Conservation (phyloP, 2,113 vertebrate species). For the Syrrhaptes paradoxus region DNA sequence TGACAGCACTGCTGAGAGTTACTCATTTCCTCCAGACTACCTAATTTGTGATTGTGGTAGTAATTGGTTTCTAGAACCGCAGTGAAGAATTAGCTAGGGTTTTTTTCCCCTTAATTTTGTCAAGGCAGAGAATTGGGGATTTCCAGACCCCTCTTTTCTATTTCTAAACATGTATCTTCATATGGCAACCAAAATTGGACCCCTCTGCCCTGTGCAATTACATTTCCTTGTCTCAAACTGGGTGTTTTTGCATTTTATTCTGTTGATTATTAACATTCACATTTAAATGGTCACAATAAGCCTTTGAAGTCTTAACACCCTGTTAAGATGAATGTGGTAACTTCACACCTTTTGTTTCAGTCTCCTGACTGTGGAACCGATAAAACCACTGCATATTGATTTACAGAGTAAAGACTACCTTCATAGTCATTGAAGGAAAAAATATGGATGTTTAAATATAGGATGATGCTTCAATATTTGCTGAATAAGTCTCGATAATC, state of each 20-base stretch:
- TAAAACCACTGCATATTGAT: constrained; percentile 55
- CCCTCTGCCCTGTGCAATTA: constrained; percentile 57
- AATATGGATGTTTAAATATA: constrained; percentile 39
- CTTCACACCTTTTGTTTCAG: constrained; percentile 67
- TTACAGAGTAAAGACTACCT: constrained; percentile 46
- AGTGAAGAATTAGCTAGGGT: neutral
- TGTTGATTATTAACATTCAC: constrained; percentile 70
- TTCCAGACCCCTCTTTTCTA: neutral
- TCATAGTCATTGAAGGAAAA: constrained; percentile 9
- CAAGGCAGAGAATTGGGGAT: neutral
- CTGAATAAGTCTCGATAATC: constrained; percentile 15
- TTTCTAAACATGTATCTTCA: constrained; percentile 7
- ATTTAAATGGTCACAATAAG: constrained; percentile 67
- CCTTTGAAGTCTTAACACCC: constrained; percentile 65
- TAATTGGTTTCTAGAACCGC: constrained; percentile 23
- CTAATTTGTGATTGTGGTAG: constrained; percentile 32
- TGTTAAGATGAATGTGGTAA: constrained; percentile 71
- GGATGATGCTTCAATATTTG: constrained; percentile 7
- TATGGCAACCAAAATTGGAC: constrained; percentile 48
- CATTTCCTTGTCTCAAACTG: constrained; percentile 31
- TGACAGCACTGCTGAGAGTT: constrained; percentile 49
- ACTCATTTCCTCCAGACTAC: constrained; percentile 32
- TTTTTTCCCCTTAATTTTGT: constrained; percentile 10
- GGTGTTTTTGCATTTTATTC: constrained; percentile 60
- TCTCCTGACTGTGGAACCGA: constrained; percentile 13